Conservation (phyloP, 2,113 vertebrate genomes). For the Ceratotherium simum region DNA sequence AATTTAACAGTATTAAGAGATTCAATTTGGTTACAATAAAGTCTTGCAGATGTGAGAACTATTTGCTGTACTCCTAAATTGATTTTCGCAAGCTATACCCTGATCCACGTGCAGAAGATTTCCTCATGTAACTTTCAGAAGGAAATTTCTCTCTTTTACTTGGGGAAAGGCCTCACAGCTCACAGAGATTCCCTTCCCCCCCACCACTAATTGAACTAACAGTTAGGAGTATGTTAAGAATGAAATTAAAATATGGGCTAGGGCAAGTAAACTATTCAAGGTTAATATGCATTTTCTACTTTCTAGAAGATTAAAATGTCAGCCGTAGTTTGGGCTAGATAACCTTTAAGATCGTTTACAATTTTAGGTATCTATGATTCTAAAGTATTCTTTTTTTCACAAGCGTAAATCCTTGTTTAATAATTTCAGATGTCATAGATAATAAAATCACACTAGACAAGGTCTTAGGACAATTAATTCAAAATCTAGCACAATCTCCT, state of each 20-base stretch:
- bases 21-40: constrained; percentile 5
- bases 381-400: background rate
- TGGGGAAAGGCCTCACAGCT: background rate
- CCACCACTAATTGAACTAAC: background rate
- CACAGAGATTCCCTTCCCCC: background rate
- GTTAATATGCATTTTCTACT: background rate
- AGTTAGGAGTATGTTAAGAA: background rate
- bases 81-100: background rate
- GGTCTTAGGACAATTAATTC: background rate
- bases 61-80: background rate
- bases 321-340: background rate
- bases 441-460: background rate
- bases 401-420: background rate
- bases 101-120: background rate
- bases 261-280: background rate
- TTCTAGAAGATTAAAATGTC: background rate
- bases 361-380: background rate
- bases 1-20: background rate
- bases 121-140: background rate
- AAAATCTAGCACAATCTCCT: background rate
- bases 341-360: constrained; percentile 11
- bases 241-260: background rate
- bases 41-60: background rate
- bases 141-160: constrained; percentile 18
- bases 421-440: background rate